These are phyloP conservation scores for Sebastes taczanowskii DNA, from an alignment of 2,797 vertebrate species.

Conservation along the genomic window DNA sequence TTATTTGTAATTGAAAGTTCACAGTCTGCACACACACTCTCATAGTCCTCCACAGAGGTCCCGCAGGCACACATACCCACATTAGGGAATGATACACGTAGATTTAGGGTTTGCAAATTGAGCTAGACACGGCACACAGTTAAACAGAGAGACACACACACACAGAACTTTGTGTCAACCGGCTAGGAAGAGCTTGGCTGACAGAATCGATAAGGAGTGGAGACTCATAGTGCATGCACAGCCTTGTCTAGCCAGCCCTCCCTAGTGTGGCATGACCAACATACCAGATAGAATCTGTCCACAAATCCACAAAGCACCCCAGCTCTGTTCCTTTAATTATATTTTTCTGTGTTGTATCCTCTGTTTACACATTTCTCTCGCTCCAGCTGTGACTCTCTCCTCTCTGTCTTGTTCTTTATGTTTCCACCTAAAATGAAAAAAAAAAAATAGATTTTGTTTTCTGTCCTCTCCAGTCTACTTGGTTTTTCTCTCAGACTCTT, in stretches of 20 bases:
- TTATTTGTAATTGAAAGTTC: conserved; percentile 82
- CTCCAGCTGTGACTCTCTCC: conserved; percentile 6
- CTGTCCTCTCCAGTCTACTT: conserved; percentile 15
- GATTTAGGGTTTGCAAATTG: conserved; percentile 14
- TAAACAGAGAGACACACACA: conserved; percentile 1
- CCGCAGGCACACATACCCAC: conserved; percentile 1
- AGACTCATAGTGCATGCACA: conserved; percentile 60
- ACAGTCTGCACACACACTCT: conserved; percentile 6
- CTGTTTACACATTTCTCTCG: conserved; percentile 1
- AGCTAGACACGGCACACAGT: conserved; percentile 22
- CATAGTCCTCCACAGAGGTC: neutral
- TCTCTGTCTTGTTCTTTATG: conserved; percentile 9
- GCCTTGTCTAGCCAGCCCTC: conserved; percentile 37
- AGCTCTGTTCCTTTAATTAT: conserved; percentile 35
- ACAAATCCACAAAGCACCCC: conserved; percentile 16
- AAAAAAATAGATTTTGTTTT: conserved; percentile 30
- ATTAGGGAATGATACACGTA: neutral
- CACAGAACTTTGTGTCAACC: conserved; percentile 36
- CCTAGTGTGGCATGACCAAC: conserved; percentile 41
- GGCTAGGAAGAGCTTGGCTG: conserved; percentile 44
- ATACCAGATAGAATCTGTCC: conserved; percentile 39
- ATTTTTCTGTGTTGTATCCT: conserved; percentile 13
- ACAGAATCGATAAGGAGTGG: conserved; percentile 64
- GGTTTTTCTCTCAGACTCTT: conserved; percentile 17
- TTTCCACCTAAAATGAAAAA: conserved; percentile 26